Base-by-base conservation (phyloP, 2,888 invertebrate species). In the Macrophya annulata region DNA sequence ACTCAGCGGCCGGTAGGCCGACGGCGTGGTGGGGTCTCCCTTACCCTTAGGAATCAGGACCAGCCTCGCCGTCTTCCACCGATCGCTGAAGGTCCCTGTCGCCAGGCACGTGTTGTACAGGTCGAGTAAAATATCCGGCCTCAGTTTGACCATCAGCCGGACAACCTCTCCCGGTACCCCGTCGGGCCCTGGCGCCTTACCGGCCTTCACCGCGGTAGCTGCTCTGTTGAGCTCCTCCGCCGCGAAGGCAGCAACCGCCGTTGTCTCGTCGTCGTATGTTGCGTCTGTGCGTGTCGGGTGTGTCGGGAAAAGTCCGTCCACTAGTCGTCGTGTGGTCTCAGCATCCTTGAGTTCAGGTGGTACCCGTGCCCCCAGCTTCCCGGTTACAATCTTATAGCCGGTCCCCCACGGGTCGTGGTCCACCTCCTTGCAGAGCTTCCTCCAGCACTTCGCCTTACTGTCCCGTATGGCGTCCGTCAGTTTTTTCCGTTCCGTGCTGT, bases 1-100 rank as follows among this genome's bases (percentile, higher is more conserved):
- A 84, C 90, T 89, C 15, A 91, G 88, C 12, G 90, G 90, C 55
- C 90, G 86, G 76, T 88, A 87, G 21, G 87, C 79, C 25, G 87
- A 87, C 45, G 88, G 87, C 55, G 84, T 45, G n/a, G 12, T 31
- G 45, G 86, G 84, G n/a, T 86, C 86, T 10, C 87, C 88, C 55
- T 88, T 88, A 4, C 82, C 81, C 37, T 85, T 85, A 1, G 65
- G 83, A 40, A 85, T 84, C n/a, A 85, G 77, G 72, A 86, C 84
- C 65, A 86, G 72, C 62, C 77, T 79, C 48, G 85, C 86, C 85
- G 6, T n/a, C 85, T 81, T 86, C 85, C 86, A 86, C 17, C 71
- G 31, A 12, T 62, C 65, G 51, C 85, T 76, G 65, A 40, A 86
- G 10, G 81, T 84, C 21, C 85, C 84, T 21, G 84, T 74, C 17